Percentiles rank a stretch among this genome's conserved stretches.
phyloP scores from a whole-genome alignment of 2,888 invertebrate genomes.

The Melanchra persicariae region DNA sequence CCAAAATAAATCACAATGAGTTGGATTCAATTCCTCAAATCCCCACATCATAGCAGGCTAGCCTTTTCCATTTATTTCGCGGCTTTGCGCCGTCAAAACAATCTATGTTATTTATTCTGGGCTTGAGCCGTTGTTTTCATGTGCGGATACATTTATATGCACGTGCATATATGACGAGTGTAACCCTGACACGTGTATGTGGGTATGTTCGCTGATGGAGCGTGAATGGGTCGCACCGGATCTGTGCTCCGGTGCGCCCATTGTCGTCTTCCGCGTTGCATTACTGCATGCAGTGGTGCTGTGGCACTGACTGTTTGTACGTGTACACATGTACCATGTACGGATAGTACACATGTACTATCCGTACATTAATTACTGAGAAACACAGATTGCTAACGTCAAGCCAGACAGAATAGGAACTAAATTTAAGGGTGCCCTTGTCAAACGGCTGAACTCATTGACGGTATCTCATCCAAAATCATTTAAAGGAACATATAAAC shows the following conservation, averaged over 20 bases:
- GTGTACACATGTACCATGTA: too few relatives aligned
- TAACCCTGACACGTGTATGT: constrained; percentile 70
- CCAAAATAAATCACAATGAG: constrained; percentile 53
- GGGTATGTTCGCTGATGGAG: constrained; percentile 81
- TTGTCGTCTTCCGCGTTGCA: constrained; percentile 86
- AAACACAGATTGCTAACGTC: constrained; percentile 23
- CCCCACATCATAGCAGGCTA: constrained; percentile 37
- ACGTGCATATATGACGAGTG: constrained; percentile 42
- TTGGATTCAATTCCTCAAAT: constrained; percentile 57
- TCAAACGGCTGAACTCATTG: too few relatives aligned
- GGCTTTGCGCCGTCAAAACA: constrained; percentile 59
- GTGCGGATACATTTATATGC: constrained; percentile 41
- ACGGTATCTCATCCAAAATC: too few relatives aligned
- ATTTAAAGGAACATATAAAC: too few relatives aligned
- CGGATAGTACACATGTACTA: constrained; percentile 16
- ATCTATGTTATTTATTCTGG: constrained; percentile 55
- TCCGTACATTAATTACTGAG: constrained; percentile 38
- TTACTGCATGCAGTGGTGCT: constrained; percentile 60
- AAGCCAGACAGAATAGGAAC: constrained; percentile 26
- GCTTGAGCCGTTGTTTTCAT: constrained; percentile 41
- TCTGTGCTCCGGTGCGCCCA: constrained; percentile 83
- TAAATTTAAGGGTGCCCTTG: too few relatives aligned
- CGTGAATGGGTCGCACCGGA: constrained; percentile 86
- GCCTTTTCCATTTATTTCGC: constrained; percentile 57
- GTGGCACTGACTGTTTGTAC: constrained; percentile 22